phyloP scores from a whole-genome alignment of 2,113 vertebrate species.

The Uropsilus gracilis region DNA sequence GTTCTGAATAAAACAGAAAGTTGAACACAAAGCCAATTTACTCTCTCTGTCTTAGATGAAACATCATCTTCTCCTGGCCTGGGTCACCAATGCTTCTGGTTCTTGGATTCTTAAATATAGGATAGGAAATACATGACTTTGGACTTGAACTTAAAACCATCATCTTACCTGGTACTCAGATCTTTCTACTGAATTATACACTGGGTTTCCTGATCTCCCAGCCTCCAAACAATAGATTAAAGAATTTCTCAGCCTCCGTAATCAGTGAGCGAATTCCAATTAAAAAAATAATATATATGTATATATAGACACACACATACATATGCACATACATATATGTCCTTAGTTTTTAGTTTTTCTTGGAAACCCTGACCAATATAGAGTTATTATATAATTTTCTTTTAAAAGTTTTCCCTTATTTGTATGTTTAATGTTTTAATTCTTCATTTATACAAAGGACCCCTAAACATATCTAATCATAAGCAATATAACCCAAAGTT shows the following conservation, averaged over 20 bases:
- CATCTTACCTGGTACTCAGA: neutral
- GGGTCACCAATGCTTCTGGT: neutral
- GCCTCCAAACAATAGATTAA: neutral
- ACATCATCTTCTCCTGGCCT: neutral
- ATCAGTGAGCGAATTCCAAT: neutral
- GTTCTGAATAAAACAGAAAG: neutral
- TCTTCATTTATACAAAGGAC: neutral
- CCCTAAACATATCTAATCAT: neutral
- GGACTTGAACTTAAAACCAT: neutral
- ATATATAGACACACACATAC: neutral
- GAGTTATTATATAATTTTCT: neutral
- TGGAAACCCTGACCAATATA: neutral
- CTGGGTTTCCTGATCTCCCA: neutral
- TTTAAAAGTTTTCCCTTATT: neutral
- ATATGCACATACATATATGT: neutral
- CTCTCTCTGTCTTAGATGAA: neutral
- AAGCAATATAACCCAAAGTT: neutral
- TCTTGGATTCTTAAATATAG: neutral
- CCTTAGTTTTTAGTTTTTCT: neutral
- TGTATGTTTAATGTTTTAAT: neutral
- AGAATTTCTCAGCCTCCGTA: neutral
- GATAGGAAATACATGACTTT: neutral
- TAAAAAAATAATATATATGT: neutral
- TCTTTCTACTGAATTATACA: neutral
- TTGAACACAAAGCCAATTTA: neutral